Percentiles rank a stretch among this genome's conserved stretches.
phyloP scores from a whole-genome alignment of 2,888 invertebrate genomes.

The Acrocyrtus sp. region DNA sequence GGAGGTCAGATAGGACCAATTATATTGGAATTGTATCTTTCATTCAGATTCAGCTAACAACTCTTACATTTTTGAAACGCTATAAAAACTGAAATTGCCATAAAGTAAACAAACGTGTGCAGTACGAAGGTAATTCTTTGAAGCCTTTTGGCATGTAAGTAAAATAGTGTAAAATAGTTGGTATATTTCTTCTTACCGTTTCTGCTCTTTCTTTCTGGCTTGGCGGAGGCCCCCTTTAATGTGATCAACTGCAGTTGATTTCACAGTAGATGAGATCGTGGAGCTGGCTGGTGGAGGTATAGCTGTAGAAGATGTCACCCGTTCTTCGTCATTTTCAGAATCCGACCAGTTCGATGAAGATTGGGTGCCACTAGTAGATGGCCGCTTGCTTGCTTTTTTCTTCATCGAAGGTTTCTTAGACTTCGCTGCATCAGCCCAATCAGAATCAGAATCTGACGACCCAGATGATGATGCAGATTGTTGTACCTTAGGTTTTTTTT shows the following conservation, averaged over 20 bases:
- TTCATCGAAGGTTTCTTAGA: slow-evolving; percentile 66
- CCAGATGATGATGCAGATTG: slow-evolving; percentile 68
- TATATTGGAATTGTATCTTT: too few species aligned
- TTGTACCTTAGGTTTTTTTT: slow-evolving; percentile 60
- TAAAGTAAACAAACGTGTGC: too few species aligned
- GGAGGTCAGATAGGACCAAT: too few species aligned
- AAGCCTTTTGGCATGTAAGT: too few species aligned
- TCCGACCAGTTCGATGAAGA: slow-evolving; percentile 67
- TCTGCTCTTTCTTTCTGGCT: slow-evolving; percentile 78
- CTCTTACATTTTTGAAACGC: too few species aligned
- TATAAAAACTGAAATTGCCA: too few species aligned
- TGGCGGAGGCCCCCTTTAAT: slow-evolving; percentile 72
- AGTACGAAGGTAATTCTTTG: too few species aligned
- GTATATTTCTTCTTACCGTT: slow-evolving; percentile 11
- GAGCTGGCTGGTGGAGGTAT: slow-evolving; percentile 18
- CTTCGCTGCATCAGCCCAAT: slow-evolving; percentile 68
- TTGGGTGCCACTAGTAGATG: slow-evolving; percentile 65
- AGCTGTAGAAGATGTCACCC: slow-evolving; percentile 19
- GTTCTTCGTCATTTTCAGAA: slow-evolving; percentile 66
- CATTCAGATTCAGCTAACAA: too few species aligned
- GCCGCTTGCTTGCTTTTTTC: slow-evolving; percentile 64
- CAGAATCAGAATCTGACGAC: slow-evolving; percentile 71
- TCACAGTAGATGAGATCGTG: slow-evolving; percentile 38
- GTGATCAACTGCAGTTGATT: slow-evolving; percentile 17
- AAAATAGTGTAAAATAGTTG: too few species aligned